Evolutionary conservation across 2,888 invertebrate species (phyloP), one percentile per base, ranked within the genome.

Genomic region (Melanostoma mellinum): DNA sequence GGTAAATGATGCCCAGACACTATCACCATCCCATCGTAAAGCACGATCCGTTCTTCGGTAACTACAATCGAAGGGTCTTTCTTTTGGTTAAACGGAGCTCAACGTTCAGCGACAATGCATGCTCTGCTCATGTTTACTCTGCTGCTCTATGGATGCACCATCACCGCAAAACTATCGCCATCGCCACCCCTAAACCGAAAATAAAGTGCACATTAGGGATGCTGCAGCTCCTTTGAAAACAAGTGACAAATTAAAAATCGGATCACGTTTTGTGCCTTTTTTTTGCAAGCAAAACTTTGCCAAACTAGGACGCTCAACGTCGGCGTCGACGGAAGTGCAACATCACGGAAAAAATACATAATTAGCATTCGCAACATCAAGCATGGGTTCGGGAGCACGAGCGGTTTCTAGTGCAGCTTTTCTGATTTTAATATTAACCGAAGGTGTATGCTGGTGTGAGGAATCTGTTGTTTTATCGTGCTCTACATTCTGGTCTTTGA

Each of bases 181-280:
- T 20, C 20, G 20, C 20, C n/a, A 33, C 58, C 3, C n/a, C 58
- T 6, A 53, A 33, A 58, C 4, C 4, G 55, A 40, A 63, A 56
- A 63, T 38, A 65, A 72, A 67, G 71, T 76, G 60, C 76, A 61
- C 72, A 73, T 76, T 75, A 77, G 52, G 44, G 53, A 63, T 74
- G 63, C 80, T 53, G 67, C 74, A 58, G 36, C 72, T 67, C 40
- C 46, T 67, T 61, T 46, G 53, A 61, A 73, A 76, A 80, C 76
- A 73, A 69, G 76, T 65, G 56, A 55, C 65, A 79, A 85, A 85
- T 86, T 85, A 65, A 74, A 75, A 86, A 82, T 71, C 86, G 53
- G 61, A 82, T 86, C 86, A 86, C 86, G 86, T 86, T 79, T 63
- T 68, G 75, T 50, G 77, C 55, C 67, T 67, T 63, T 67, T 65